Base-by-base conservation (phyloP, 2,113 vertebrate genomes). In the Erythrocercus mccallii region DNA sequence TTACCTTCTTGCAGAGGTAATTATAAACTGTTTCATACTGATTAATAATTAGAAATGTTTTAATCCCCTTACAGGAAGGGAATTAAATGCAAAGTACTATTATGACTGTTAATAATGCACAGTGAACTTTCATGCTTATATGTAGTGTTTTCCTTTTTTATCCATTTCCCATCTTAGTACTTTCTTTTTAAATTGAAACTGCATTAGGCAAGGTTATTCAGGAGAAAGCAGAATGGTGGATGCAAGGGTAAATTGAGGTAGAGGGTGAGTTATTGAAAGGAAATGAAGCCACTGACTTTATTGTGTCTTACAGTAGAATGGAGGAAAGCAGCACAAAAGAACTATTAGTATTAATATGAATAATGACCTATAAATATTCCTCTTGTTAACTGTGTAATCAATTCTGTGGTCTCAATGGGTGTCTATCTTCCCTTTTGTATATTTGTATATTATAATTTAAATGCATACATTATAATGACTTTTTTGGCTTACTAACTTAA, bases 21-120 rank as follows among this genome's bases (percentile, higher is more conserved):
- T 96, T 96, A 93, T 90, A 94, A 95, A 92, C 88, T 92, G 48
- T 79, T 92, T 91, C 94, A 94, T 84, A 89, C 77, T 69, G 73
- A 94, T 94, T 95, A 96, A 97, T 92, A 97, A 95, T 95, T 94
- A 91, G 91, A 95, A 95, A 94, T 92, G 21, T 92, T 96, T 95
- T 97, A 94, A 95, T 95, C 81, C 91, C 91, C 62, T 85, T 92
- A 85, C 81, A 96, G 81, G 84, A 94, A 95, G 38, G 61, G 81
- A 96, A 96, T 95, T 95, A 96, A 92, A 97, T 72, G 50, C 45
- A 65, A 92, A 96, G 54, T 85, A 80, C 78, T 86, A 91, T 94
- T 95, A 95, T 90, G 94, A 53, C 70, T 88, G 85, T 80, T 93
- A 92, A 77, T 88, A 95, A 85, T 70, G 71, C 62, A 94, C 38